phyloP scores from a whole-genome alignment of 2,888 invertebrate species.

The Lacanobia wlatinum region DNA sequence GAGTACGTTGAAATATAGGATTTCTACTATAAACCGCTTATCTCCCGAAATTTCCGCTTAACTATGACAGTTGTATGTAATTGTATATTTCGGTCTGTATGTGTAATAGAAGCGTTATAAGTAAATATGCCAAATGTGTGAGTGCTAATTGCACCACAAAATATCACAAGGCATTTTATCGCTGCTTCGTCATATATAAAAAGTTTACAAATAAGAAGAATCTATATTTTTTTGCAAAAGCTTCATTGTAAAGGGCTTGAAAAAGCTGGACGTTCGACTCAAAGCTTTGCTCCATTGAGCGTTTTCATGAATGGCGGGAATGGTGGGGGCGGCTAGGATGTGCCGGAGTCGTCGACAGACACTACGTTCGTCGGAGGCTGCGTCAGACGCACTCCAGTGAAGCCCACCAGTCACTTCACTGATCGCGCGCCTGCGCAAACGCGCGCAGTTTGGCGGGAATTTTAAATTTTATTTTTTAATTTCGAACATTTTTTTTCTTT shows the following conservation, averaged over 20 bases:
- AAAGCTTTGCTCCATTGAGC: slow-evolving; percentile 75
- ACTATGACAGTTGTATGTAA: background rate
- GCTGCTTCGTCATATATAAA: background rate
- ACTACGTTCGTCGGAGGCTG: slow-evolving; percentile 78
- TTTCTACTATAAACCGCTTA: background rate
- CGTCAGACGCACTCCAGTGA: slow-evolving; percentile 69
- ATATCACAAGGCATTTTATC: background rate
- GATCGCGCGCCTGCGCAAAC: slow-evolving; percentile 80
- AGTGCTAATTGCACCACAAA: background rate
- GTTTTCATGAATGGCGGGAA: slow-evolving; percentile 85
- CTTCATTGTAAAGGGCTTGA: slow-evolving; percentile 46
- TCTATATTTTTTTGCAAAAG: slow-evolving; percentile 25
- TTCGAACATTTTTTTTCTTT: slow-evolving; percentile 44
- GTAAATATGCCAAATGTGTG: background rate
- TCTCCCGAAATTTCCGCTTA: slow-evolving; percentile 18
- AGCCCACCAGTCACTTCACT: slow-evolving; percentile 71
- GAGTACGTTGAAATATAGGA: background rate
- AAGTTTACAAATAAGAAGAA: slow-evolving; percentile 16
- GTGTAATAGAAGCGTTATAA: slow-evolving; percentile 1
- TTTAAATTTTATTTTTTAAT: slow-evolving; percentile 72
- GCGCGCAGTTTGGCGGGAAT: slow-evolving; percentile 79
- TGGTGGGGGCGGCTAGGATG: slow-evolving; percentile 82
- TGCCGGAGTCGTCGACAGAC: slow-evolving; percentile 73
- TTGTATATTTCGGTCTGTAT: background rate
- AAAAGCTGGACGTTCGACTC: slow-evolving; percentile 44